Conservation (phyloP, 2,888 invertebrate genomes). For the Leptopterna dolabrata region DNA sequence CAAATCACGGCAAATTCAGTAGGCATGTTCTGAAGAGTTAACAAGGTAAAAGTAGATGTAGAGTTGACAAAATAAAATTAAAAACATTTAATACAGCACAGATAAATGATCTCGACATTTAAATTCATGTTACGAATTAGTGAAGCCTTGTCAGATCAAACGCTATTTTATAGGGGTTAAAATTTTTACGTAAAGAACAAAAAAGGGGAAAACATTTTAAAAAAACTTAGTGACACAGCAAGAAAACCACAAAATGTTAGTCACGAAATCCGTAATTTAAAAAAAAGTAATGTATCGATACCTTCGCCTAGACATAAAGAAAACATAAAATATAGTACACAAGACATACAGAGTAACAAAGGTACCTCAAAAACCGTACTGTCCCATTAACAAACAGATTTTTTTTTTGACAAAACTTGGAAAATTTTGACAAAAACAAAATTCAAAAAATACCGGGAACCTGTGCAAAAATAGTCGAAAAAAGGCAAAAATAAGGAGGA, state of each 20-base stretch:
- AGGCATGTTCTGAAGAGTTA: too few species aligned
- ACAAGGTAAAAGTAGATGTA: too few species aligned
- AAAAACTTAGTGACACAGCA: not conserved
- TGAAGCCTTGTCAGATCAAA: not conserved
- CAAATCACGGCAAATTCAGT: too few species aligned
- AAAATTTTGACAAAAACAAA: not conserved
- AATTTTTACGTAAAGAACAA: not conserved
- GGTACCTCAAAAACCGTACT: slow-evolving; percentile 35
- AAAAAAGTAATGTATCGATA: not conserved
- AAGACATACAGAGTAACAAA: not conserved
- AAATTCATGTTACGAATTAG: not conserved
- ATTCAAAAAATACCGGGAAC: not conserved
- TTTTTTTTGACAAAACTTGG: not conserved
- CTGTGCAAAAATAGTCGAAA: not conserved
- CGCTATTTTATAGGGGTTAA: not conserved
- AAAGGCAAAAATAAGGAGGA: slow-evolving; percentile 12
- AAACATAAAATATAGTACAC: not conserved
- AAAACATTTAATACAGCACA: not conserved
- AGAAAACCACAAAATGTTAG: not conserved
- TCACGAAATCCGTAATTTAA: not conserved
- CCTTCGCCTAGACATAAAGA: not conserved
- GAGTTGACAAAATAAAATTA: not conserved
- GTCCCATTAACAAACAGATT: slow-evolving; percentile 26
- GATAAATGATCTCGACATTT: not conserved
- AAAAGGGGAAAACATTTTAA: too few species aligned